A percentile compares a stretch with the other conserved stretches of the same genome.
phyloP scores from a whole-genome alignment of 2,113 vertebrate species.

The Oncorhynchus keta region DNA sequence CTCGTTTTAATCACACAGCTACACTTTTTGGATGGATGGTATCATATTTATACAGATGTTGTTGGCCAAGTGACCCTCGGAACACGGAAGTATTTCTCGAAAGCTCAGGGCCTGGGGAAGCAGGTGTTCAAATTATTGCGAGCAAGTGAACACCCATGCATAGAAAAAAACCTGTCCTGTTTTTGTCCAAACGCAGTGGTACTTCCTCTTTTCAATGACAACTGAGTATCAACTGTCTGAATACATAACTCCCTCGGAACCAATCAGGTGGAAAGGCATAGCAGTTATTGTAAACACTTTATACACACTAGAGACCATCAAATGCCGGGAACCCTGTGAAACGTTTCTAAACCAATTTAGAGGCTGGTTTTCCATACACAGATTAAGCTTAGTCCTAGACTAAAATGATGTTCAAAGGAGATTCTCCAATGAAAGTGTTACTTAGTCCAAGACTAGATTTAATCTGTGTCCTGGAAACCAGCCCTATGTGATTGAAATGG shows the following conservation, averaged over 20 bases:
- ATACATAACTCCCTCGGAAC: too few species aligned
- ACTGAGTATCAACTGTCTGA: too few species aligned
- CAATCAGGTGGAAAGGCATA: too few species aligned
- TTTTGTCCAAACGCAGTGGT: not conserved
- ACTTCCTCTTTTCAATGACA: slow-evolving; percentile 1
- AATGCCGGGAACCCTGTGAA: too few species aligned
- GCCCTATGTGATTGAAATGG: not conserved
- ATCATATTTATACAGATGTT: slow-evolving; percentile 44
- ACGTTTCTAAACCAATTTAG: too few species aligned
- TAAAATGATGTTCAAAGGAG: too few species aligned
- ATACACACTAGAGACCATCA: too few species aligned
- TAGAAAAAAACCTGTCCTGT: not conserved
- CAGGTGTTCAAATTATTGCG: slow-evolving; percentile 11
- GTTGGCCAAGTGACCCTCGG: slow-evolving; percentile 16
- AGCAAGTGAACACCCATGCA: not conserved
- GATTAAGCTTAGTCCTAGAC: too few species aligned
- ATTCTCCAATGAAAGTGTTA: too few species aligned
- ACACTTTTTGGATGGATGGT: slow-evolving; percentile 33
- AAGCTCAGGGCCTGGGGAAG: not conserved
- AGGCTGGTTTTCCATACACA: too few species aligned
- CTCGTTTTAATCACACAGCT: slow-evolving; percentile 64
- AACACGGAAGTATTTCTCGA: not conserved
- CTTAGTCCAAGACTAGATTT: too few species aligned
- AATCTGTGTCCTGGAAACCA: not conserved
- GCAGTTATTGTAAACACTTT: too few species aligned